These are phyloP conservation scores for Chlamydotis undulata DNA, from an alignment of 2,113 vertebrate species.

Conservation along the genomic window DNA sequence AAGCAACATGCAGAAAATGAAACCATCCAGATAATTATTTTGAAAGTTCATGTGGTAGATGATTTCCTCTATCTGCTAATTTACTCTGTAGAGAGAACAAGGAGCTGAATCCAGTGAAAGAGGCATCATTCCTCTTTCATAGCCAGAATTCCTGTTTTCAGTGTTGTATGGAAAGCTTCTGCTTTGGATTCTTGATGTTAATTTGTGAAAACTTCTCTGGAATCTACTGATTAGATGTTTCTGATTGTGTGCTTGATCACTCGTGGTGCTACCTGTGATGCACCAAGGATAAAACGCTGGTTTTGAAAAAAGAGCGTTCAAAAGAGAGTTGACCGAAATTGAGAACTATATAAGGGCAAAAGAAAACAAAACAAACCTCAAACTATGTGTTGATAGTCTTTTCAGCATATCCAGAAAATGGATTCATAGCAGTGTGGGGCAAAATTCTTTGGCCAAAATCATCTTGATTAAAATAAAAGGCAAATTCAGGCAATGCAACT, in stretches of 20 bases:
- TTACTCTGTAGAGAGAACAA: rapidly evolving
- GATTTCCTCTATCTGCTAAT: neutral
- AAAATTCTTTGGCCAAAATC: neutral
- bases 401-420: neutral
- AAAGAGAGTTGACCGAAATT: neutral
- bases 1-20: neutral
- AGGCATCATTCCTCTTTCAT: rapidly evolving
- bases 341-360: neutral
- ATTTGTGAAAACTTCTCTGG: neutral
- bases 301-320: neutral
- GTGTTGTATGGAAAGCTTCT: neutral
- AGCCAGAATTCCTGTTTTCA: neutral
- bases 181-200: neutral
- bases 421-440: neutral
- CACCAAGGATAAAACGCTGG: rapidly evolving
- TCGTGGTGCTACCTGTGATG: neutral
- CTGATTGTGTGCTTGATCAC: neutral
- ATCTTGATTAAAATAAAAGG: neutral
- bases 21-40: neutral
- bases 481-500: neutral
- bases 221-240: neutral
- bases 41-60: neutral
- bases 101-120: neutral
- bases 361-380: neutral
- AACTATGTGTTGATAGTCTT: neutral